These are phyloP conservation scores for Pitangus sulphuratus DNA, from an alignment of 2,797 vertebrate species.

Conservation along the genomic window DNA sequence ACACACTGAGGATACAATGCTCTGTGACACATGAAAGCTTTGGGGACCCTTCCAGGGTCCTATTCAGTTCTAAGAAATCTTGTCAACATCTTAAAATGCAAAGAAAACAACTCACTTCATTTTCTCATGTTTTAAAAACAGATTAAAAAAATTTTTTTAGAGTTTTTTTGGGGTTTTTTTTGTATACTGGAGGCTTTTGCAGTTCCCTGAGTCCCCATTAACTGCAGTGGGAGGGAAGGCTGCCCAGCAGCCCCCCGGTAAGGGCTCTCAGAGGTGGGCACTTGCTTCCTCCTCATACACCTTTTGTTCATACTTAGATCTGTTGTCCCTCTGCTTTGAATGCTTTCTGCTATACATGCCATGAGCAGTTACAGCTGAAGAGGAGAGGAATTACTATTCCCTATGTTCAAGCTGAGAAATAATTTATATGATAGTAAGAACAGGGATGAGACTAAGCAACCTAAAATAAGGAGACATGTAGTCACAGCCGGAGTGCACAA, in stretches of 20 bases:
- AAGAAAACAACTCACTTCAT: background rate
- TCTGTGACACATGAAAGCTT: constrained; percentile 71
- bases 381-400: background rate
- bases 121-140: background rate
- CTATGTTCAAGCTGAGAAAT: background rate
- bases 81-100: constrained; percentile 26
- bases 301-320: background rate
- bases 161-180: background rate
- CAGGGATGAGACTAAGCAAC: background rate
- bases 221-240: background rate
- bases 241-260: background rate
- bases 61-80: constrained; percentile 33
- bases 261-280: background rate
- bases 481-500: background rate
- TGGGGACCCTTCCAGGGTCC: constrained; percentile 37
- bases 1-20: constrained; percentile 66
- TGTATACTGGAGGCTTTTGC: background rate
- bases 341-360: background rate
- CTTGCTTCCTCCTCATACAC: background rate
- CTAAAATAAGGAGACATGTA: background rate
- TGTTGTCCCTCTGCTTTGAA: background rate
- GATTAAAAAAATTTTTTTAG: background rate
- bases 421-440: background rate
- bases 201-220: background rate
- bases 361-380: background rate